Evolutionary conservation across 1,140 invertebrate species (phyloP).

Genomic region (Adoxophyes honmai): DNA sequence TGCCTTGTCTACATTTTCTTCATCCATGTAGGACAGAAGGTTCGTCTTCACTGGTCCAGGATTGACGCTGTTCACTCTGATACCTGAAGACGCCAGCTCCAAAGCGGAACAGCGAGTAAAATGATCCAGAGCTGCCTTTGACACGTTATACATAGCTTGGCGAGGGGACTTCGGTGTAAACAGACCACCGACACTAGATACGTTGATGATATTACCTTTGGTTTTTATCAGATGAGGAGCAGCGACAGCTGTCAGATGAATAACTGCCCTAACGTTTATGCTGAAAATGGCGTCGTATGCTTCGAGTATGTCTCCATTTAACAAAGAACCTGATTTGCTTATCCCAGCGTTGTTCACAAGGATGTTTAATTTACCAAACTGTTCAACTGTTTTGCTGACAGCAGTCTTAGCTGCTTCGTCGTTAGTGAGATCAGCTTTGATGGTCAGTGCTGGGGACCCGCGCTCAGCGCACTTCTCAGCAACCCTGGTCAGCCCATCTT

Average conservation of each 20-base stretch:
- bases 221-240: slow-evolving; percentile 86
- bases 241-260: slow-evolving; percentile 82
- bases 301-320: slow-evolving; percentile 82
- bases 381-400: slow-evolving; percentile 75
- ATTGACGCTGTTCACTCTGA: slow-evolving; percentile 85
- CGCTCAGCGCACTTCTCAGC: slow-evolving; percentile 77
- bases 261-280: slow-evolving; percentile 82
- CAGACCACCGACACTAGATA: slow-evolving; percentile 88
- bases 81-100: slow-evolving; percentile 80
- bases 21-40: slow-evolving; percentile 41
- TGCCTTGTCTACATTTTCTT: not conserved
- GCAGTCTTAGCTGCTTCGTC: slow-evolving; percentile 79
- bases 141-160: slow-evolving; percentile 82
- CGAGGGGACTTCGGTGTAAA: slow-evolving; percentile 78
- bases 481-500: slow-evolving; percentile 79
- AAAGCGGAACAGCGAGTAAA: slow-evolving; percentile 83
- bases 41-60: slow-evolving; percentile 83
- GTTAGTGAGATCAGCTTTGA: slow-evolving; percentile 80
- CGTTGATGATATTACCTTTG: slow-evolving; percentile 88
- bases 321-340: slow-evolving; percentile 77
- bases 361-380: slow-evolving; percentile 80
- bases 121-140: slow-evolving; percentile 87
- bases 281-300: slow-evolving; percentile 81
- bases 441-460: slow-evolving; percentile 58
- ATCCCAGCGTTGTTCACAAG: slow-evolving; percentile 87